Conservation (phyloP, 2,888 invertebrate species). For the Geotrupes spiniger region DNA sequence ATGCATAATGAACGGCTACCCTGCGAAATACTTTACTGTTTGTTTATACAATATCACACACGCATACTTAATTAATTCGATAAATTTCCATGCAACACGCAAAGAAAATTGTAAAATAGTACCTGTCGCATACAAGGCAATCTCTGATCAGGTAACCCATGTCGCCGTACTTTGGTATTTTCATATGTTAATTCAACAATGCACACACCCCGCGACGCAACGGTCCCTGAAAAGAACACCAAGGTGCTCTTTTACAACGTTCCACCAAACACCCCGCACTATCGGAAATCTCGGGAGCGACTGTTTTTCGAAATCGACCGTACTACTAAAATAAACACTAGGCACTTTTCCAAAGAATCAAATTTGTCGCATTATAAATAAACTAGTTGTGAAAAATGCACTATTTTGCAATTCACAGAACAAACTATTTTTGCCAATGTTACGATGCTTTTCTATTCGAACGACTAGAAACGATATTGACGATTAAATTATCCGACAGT, state of each 20-base stretch:
- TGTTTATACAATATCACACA: background rate
- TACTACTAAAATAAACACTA: constrained; percentile 8
- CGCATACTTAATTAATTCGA: constrained; percentile 13
- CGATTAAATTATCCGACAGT: no score
- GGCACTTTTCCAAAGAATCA: constrained; percentile 14
- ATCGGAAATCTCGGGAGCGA: constrained; percentile 19
- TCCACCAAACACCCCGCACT: constrained; percentile 22
- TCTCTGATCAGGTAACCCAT: constrained; percentile 33
- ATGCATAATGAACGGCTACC: constrained; percentile 8
- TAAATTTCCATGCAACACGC: constrained; percentile 10
- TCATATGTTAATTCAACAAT: no score
- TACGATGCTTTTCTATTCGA: no score
- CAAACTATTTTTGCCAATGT: no score
- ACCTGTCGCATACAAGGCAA: constrained; percentile 30
- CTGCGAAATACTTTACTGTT: constrained; percentile 5
- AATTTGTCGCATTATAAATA: constrained; percentile 4
- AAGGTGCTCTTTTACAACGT: no score
- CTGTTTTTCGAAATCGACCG: constrained; percentile 13
- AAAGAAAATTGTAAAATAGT: constrained; percentile 18
- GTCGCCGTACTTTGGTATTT: constrained; percentile 3
- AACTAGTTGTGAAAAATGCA: background rate
- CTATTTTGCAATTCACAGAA: no score
- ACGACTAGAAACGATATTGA: no score
- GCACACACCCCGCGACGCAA: no score
- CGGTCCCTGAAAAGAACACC: background rate